These are phyloP conservation scores for Mesoclemmys tuberculata DNA, from an alignment of 2,113 vertebrate genomes.

Conservation along the genomic window DNA sequence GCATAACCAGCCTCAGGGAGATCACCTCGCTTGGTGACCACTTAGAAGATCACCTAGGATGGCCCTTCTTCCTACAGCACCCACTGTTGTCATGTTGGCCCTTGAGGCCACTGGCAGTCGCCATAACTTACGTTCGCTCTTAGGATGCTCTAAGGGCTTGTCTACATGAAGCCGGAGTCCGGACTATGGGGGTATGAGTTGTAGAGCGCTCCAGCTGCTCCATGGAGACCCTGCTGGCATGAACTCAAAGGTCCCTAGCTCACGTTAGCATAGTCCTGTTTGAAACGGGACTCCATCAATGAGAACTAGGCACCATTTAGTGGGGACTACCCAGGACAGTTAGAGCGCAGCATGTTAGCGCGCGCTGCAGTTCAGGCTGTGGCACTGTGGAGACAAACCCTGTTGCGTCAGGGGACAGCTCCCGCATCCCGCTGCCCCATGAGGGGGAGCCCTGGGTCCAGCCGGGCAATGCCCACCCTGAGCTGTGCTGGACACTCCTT, in stretches of 20 bases:
- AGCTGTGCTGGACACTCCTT: accelerated
- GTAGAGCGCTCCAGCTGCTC: neutral
- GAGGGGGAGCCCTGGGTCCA: neutral
- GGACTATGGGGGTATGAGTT: neutral
- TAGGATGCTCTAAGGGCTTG: neutral
- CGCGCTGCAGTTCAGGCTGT: too few species aligned
- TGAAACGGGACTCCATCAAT: too few species aligned
- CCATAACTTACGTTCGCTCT: neutral
- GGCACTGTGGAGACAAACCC: neutral
- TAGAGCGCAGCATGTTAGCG: neutral
- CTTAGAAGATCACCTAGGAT: neutral
- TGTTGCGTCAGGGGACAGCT: neutral
- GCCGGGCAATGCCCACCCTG: neutral
- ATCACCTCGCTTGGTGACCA: too few species aligned
- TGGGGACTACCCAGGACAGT: neutral
- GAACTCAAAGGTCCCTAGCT: too few species aligned
- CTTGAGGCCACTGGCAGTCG: neutral
- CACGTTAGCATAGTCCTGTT: neutral
- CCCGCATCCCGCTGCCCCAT: neutral
- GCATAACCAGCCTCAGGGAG: neutral
- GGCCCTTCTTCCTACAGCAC: neutral
- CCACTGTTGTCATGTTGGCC: neutral
- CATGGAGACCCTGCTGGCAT: neutral
- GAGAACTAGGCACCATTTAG: neutral
- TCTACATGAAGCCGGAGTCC: neutral